Evolutionary conservation across 2,113 vertebrate genomes (phyloP).

Genomic region (Ailuropoda melanoleuca): DNA sequence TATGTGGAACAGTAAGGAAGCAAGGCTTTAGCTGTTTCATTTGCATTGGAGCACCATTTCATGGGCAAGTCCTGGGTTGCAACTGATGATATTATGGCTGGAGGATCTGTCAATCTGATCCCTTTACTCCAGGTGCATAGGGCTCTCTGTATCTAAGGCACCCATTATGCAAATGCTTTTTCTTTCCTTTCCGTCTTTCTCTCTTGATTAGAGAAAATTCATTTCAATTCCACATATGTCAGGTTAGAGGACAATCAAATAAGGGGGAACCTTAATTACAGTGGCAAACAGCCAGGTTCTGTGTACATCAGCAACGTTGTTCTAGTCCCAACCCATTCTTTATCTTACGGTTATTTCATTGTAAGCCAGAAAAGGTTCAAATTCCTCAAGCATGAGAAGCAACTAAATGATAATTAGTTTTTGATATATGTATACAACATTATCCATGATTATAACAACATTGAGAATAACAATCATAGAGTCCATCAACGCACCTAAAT

Average conservation of each 20-base stretch:
- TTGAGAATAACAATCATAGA: not conserved
- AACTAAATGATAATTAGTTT: slow-evolving; percentile 37
- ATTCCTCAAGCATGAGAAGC: not conserved
- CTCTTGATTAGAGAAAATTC: not conserved
- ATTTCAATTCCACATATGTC: not conserved
- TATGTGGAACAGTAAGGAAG: not conserved
- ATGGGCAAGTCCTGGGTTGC: not conserved
- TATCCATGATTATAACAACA: not conserved
- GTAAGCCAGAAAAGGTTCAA: not conserved
- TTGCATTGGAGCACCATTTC: not conserved
- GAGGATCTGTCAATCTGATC: not conserved
- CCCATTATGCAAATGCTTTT: not conserved
- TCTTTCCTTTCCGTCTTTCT: not conserved
- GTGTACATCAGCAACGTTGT: not conserved
- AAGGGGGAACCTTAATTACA: not conserved
- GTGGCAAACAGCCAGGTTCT: not conserved
- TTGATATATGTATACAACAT: not conserved
- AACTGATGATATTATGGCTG: not conserved
- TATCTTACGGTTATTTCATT: not conserved
- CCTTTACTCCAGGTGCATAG: not conserved
- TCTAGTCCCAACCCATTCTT: not conserved
- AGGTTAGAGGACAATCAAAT: not conserved
- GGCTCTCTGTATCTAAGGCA: not conserved
- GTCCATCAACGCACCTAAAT: not conserved
- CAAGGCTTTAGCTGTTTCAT: not conserved